phyloP scores from a whole-genome alignment of 2,797 vertebrate genomes.

The Macroramphosus scolopax region DNA sequence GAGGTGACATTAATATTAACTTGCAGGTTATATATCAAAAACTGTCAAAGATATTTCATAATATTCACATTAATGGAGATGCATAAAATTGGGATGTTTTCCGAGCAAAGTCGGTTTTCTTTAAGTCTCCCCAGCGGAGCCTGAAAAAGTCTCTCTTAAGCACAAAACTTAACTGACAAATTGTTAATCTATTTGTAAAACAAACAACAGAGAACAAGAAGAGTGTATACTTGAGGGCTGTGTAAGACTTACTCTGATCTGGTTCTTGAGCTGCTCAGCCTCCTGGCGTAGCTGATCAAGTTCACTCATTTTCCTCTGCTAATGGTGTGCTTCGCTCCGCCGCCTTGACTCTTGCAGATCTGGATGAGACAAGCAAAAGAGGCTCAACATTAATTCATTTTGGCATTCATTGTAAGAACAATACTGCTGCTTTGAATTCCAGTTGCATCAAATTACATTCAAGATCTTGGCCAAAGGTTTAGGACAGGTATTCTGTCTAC shows the following conservation, averaged over 20 bases:
- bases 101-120: neutral
- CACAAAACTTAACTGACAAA: slow-evolving; percentile 2
- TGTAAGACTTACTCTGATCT: slow-evolving; percentile 88
- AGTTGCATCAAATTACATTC: neutral
- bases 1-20: too few species aligned
- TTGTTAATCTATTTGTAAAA: slow-evolving; percentile 3
- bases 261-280: slow-evolving; percentile 97
- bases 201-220: slow-evolving; percentile 3
- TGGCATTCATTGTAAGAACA: neutral
- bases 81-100: neutral
- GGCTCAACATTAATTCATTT: slow-evolving; percentile 22
- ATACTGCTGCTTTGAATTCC: neutral
- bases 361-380: slow-evolving; percentile 53
- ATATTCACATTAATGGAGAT: too few species aligned
- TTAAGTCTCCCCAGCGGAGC: neutral
- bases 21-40: too few species aligned
- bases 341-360: slow-evolving; percentile 86
- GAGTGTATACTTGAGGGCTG: neutral
- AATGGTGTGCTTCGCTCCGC: slow-evolving; percentile 84
- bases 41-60: too few species aligned
- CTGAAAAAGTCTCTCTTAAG: neutral
- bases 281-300: slow-evolving; percentile 98
- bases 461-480: neutral
- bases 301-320: slow-evolving; percentile 97
- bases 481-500: neutral